phyloP scores from a whole-genome alignment of 2,888 invertebrate genomes.

The Lutraria lutraria region DNA sequence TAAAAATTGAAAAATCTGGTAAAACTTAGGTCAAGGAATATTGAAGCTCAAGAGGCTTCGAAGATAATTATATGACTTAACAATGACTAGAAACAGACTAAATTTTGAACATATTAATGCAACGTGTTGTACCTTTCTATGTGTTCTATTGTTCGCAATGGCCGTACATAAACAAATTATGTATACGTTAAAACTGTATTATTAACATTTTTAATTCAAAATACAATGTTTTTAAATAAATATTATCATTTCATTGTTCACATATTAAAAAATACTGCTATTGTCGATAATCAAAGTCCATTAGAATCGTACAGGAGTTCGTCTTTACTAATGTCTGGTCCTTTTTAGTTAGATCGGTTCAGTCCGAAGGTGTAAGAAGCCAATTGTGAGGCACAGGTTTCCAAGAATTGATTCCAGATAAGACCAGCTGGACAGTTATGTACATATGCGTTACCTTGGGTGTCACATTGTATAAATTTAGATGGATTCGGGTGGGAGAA shows the following conservation, averaged over 20 bases:
- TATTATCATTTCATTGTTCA: background rate
- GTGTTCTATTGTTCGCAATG: too few relatives aligned
- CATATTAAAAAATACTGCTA: background rate
- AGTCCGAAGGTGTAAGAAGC: constrained; percentile 31
- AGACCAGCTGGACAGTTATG: constrained; percentile 72
- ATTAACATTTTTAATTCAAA: background rate
- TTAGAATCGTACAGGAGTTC: background rate
- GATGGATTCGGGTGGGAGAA: constrained; percentile 74
- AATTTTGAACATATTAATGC: too few relatives aligned
- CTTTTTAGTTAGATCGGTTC: background rate
- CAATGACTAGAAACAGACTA: too few relatives aligned
- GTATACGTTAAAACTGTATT: too few relatives aligned
- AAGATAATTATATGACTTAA: too few relatives aligned
- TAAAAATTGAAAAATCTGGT: too few relatives aligned
- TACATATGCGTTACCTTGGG: constrained; percentile 69
- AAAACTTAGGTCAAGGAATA: too few relatives aligned
- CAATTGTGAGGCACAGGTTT: constrained; percentile 65
- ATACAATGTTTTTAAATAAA: background rate
- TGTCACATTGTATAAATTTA: constrained; percentile 74
- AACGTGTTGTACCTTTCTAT: too few relatives aligned
- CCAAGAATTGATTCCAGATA: constrained; percentile 74
- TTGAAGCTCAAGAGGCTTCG: too few relatives aligned
- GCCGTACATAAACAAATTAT: too few relatives aligned
- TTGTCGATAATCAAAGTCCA: background rate
- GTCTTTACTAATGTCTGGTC: background rate